Conservation (phyloP, 2,888 invertebrate genomes). For the Xiphydria camelus region DNA sequence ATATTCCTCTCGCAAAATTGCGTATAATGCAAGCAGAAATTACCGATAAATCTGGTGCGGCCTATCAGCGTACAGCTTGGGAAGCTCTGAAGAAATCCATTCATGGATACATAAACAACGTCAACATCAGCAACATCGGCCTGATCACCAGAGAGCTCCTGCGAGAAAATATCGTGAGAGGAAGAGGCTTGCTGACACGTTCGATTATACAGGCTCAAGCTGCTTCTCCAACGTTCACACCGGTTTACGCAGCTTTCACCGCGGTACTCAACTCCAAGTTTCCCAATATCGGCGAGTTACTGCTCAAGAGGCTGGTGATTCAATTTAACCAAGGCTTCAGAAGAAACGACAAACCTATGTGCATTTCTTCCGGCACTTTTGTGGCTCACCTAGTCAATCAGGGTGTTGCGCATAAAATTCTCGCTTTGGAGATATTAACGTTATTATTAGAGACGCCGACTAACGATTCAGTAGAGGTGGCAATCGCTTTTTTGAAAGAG, state of each 20-base stretch:
- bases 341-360: constrained; percentile 88
- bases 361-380: constrained; percentile 89
- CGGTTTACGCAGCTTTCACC: constrained; percentile 95
- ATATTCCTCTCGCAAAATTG: constrained; percentile 96
- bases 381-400: constrained; percentile 98
- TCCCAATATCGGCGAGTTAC: constrained; percentile 92
- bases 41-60: constrained; percentile 91
- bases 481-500: constrained; percentile 94
- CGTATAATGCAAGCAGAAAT: constrained; percentile 95
- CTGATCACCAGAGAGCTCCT: constrained; percentile 89
- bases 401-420: constrained; percentile 93
- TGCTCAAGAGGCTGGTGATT: constrained; percentile 86
- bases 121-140: constrained; percentile 92
- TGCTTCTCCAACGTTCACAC: constrained; percentile 95
- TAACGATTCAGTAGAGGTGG: constrained; percentile 97
- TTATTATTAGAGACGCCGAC: constrained; percentile 92
- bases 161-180: constrained; percentile 94
- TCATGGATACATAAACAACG: constrained; percentile 97
- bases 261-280: constrained; percentile 97
- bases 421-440: constrained; percentile 91
- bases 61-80: constrained; percentile 97
- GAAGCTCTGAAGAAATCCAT: constrained; percentile 98
- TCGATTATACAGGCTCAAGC: constrained; percentile 97
- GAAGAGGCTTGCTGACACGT: constrained; percentile 88
- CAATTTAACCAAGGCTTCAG: constrained; percentile 94